Evolutionary conservation across 1,140 invertebrate species (phyloP), one percentile per base, ranked within the genome.

Genomic region (Trichogramma pretiosum): DNA sequence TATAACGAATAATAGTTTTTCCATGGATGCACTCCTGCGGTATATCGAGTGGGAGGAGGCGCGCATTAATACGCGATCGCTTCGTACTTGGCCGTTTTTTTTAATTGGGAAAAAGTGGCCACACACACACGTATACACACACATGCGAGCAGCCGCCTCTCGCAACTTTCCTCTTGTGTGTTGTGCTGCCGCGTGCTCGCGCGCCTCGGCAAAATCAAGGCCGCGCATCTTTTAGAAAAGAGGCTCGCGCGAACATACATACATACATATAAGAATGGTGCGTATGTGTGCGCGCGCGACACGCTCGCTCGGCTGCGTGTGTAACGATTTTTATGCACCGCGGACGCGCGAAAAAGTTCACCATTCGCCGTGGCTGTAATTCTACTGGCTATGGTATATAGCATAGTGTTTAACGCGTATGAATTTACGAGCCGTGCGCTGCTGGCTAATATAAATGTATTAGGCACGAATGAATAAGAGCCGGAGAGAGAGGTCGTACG

Each of bases 311-410:
- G 17, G 17, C n/a, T 17, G 48, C 39, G 34, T 30, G 44, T 22
- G 40, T 59, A 55, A 59, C 54, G 56, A 60, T 63, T 65, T 65
- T 63, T 59, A 65, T 65, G 63, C 56, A 60, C 56, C 60, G 58
- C n/a, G n/a, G n/a, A n/a, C n/a, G n/a, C n/a, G n/a, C n/a, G n/a
- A n/a, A n/a, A n/a, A n/a, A n/a, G 43, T 50, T 59, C 56, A 52
- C 54, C 54, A 48, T 54, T 48, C 52, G 46, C 42, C 35, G 35
- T 39, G 39, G n/a, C n/a, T n/a, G n/a, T n/a, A n/a, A n/a, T n/a
- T n/a, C n/a, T n/a, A n/a, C n/a, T n/a, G n/a, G n/a, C n/a, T n/a
- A n/a, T n/a, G n/a, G n/a, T n/a, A n/a, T n/a, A n/a, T n/a, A n/a
- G n/a, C n/a, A n/a, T n/a, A n/a, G n/a, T n/a, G n/a, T n/a, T n/a